Percentiles rank a stretch among this genome's conserved stretches.
Evolutionary conservation across 2,888 invertebrate genomes (phyloP).

Genomic region (Coenonympha arcania): DNA sequence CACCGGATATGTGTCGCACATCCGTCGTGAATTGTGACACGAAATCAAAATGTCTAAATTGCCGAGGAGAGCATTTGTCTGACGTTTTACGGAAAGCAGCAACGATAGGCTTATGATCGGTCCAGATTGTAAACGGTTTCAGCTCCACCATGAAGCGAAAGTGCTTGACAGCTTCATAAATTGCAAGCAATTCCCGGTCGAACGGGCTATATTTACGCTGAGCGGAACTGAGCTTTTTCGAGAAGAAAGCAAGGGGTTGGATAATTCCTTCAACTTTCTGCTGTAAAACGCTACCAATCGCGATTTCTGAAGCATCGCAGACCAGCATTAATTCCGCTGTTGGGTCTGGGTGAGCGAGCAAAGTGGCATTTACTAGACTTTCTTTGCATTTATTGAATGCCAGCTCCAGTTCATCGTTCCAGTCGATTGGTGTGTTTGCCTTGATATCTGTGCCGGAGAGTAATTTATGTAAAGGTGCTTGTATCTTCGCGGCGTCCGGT

Average conservation of each 20-base stretch:
- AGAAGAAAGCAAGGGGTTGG: conserved; percentile 23
- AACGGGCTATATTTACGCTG: conserved; percentile 37
- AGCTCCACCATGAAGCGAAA: conserved; percentile 21
- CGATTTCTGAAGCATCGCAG: conserved; percentile 39
- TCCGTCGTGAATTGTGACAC: conserved; percentile 41
- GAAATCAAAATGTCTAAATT: conserved; percentile 34
- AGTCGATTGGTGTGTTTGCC: background rate
- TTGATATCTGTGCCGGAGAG: background rate
- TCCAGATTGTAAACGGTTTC: conserved; percentile 13
- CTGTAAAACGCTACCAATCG: conserved; percentile 42
- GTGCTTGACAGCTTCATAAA: conserved; percentile 11
- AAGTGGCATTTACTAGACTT: conserved; percentile 28
- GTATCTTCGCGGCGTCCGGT: conserved; percentile 34
- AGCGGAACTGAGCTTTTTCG: conserved; percentile 26
- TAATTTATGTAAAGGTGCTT: conserved; percentile 26
- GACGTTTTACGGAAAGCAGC: conserved; percentile 19
- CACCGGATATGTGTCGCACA: conserved; percentile 36
- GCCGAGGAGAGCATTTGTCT: conserved; percentile 5
- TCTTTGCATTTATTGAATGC: conserved; percentile 30
- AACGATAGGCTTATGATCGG: conserved; percentile 23
- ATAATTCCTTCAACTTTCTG: conserved; percentile 31
- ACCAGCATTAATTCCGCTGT: conserved; percentile 31
- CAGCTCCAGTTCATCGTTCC: conserved; percentile 8
- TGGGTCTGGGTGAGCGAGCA: conserved; percentile 31
- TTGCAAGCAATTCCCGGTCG: conserved; percentile 16